Base-by-base conservation (phyloP, 2,888 invertebrate genomes). In the Arge pagana region DNA sequence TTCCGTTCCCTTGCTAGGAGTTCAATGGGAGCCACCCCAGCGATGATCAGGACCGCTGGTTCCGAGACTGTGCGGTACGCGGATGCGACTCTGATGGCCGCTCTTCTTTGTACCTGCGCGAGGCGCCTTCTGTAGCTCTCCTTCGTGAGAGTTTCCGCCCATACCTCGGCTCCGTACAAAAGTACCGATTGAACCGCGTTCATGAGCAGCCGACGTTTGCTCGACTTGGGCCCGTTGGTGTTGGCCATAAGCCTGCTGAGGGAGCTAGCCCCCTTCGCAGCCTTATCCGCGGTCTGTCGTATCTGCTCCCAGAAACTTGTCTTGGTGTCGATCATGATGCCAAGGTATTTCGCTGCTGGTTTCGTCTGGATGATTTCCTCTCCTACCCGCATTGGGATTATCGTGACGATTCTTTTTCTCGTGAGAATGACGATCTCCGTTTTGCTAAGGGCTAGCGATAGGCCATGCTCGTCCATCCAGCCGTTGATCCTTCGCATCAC, bases 61-160 rank as follows among this genome's bases (percentile, higher is more conserved):
- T 58, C 55, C 8, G 60, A 59, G 8, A 60, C 58, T 8, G 60
- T 61, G 33, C 60, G 52, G 30, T 63, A 62, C 1, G 57, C 54
- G 33, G 56, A 56, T 3, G 59, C 50, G 8, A 51, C 50, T 21
- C 58, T 41, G 10, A 59, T 31, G 3, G 56, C 58, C 15, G 41
- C 40, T 13, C 52, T 26, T 11, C 62, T 33, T 33, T 63, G 58
- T 8, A 54, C 53, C 4, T 42, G 18, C 4, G 61, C 42, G 19
- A 60, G 56, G 41, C 35, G 43, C 13, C 48, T 55, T 11, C 57
- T 23, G 35, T 53, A 52, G 11, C 48, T 48, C 24, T 50, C 52
- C 11, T 16, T 42, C 26, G 45, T n/a, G 3, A 59, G 28, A 26
- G 43, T 21, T 19, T 42, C 50, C 11, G 36, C 53, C 55, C 54